A percentile compares a stretch with the other conserved stretches of the same genome.
Conservation (phyloP, 1,140 invertebrate species). For the Hylaeus anthracinus region DNA sequence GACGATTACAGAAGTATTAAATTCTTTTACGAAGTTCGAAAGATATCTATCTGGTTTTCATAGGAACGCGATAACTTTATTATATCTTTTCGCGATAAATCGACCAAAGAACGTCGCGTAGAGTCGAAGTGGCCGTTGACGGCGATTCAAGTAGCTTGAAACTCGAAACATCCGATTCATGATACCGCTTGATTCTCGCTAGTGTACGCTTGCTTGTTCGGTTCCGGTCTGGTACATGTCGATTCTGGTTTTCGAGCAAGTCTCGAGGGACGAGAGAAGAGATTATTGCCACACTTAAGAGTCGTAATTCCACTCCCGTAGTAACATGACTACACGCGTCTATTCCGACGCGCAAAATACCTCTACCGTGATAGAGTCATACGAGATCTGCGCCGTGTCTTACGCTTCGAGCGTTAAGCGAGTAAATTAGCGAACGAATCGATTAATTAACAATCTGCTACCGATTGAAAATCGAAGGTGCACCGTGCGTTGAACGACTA, state of each 20-base stretch:
- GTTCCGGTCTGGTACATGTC: conserved; percentile 61
- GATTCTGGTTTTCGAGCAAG: conserved; percentile 48
- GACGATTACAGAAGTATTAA: not conserved
- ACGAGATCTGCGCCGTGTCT: not conserved
- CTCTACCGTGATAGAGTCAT: not conserved
- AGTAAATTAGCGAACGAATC: not conserved
- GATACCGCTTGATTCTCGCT: conserved; percentile 37
- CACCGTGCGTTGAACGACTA: no score
- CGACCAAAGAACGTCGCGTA: no score
- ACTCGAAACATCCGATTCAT: conserved; percentile 40
- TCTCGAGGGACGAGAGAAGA: conserved; percentile 50
- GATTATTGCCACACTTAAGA: conserved; percentile 41
- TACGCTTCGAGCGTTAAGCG: not conserved
- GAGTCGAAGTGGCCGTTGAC: not conserved
- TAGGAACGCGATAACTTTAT: not conserved
- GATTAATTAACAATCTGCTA: not conserved
- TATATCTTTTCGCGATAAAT: not conserved
- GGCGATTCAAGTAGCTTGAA: conserved; percentile 17
- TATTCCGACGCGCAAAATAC: conserved; percentile 15
- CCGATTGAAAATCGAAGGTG: not conserved
- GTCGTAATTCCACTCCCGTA: conserved; percentile 57
- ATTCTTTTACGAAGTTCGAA: not conserved
- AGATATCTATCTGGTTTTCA: not conserved
- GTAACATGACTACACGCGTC: conserved; percentile 52
- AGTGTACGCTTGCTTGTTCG: conserved; percentile 22